Conservation (phyloP, 2,888 invertebrate genomes). For the Philaethria dido region DNA sequence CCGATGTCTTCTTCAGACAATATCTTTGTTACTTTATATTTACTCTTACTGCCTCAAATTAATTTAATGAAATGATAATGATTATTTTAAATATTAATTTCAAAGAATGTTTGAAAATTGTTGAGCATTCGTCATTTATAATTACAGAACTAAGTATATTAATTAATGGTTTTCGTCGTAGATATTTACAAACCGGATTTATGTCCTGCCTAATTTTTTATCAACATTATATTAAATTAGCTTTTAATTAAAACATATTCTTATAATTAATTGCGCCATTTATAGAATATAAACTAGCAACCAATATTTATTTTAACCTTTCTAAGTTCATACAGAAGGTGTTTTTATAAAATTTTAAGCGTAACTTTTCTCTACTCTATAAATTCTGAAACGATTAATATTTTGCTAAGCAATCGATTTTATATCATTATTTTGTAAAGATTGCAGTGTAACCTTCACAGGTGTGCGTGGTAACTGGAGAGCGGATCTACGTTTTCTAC, state of each 20-base stretch:
- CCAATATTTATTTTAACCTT: background rate
- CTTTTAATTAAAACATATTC: background rate
- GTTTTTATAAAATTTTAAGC: background rate
- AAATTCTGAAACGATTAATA: conserved; percentile 28
- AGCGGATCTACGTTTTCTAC: conserved; percentile 41
- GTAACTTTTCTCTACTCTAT: background rate
- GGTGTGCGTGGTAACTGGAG: conserved; percentile 58
- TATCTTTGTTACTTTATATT: conserved; percentile 60
- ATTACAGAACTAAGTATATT: background rate
- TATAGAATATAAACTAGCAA: background rate
- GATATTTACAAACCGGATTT: background rate
- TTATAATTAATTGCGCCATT: background rate
- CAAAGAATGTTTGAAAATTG: background rate
- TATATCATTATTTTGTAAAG: conserved; percentile 29
- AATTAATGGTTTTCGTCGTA: background rate
- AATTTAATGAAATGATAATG: conserved; percentile 10
- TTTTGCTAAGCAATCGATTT: conserved; percentile 29
- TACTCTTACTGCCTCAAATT: conserved; percentile 45
- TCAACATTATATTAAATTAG: background rate
- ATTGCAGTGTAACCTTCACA: conserved; percentile 46
- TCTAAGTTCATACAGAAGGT: background rate
- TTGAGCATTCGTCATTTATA: background rate
- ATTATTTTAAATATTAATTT: background rate
- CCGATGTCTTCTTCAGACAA: conserved; percentile 62
- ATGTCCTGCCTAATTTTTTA: background rate